Evolutionary conservation across 2,113 vertebrate genomes (phyloP), one percentile per base, ranked within the genome.

Genomic region (Muntiacus muntjak): DNA sequence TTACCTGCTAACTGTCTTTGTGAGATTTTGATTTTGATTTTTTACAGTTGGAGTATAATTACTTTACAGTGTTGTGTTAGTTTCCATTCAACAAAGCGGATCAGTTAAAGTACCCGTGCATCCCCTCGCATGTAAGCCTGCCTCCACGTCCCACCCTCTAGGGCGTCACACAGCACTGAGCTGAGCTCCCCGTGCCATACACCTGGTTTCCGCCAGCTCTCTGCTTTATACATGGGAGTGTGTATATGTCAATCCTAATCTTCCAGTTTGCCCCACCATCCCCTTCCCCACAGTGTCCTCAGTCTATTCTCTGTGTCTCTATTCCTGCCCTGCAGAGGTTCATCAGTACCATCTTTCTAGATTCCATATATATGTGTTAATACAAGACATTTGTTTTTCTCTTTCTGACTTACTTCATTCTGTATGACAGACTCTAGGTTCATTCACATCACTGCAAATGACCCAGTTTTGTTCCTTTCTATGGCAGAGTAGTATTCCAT

Each of bases 191-290:
- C 23, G n/a, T 67, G 33, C 62, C 33, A 16, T 67, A 16, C 33
- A n/a, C 3, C 64, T 8, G 0, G 33, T 23, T 6, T 7, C 36
- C 12, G 2, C 71, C 13, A 3, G 36, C 71, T 13, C n/a, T 71
- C 21, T 43, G 36, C 23, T 43, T 43, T 3, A 43, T 36, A 25
- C 3, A 2, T 14, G 36, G 36, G 25, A 10, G 36, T 1, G 1
- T 43, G 13, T 13, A 2, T 4, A 14, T 26, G 36, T 25, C 71
- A 76, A 1, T 43, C 21, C 23, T 13, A 12, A 43, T 43, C 71
- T 76, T 23, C 6, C 1, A 3, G 36, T 43, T 76, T 25, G 21
- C 43, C 36, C 36, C 0, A 0, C 71, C 36, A 13, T 13, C 21
- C 67, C 36, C 36, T 40, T 74, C 11, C 71, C 36, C 0, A 1